phyloP scores from a whole-genome alignment of 2,797 vertebrate species.

The Heteromormyrus szaboi region DNA sequence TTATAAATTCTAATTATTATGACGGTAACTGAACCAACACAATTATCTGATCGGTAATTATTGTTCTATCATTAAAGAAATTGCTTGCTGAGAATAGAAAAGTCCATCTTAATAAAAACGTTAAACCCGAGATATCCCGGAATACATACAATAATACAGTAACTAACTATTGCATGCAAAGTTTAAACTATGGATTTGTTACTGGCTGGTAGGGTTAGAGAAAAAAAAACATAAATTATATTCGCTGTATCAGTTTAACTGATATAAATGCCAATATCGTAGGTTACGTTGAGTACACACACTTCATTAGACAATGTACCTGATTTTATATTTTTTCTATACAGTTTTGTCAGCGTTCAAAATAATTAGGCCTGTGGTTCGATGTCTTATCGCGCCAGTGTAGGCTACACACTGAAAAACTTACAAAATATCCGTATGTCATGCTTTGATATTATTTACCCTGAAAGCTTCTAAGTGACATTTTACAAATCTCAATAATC shows the following conservation, averaged over 20 bases:
- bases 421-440: neutral
- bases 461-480: neutral
- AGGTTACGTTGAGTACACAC: neutral
- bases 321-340: neutral
- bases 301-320: neutral
- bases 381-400: neutral
- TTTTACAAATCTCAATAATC: neutral
- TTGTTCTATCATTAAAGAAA: conserved; percentile 9
- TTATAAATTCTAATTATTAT: neutral
- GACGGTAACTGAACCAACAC: neutral
- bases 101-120: neutral
- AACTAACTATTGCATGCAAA: neutral
- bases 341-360: neutral
- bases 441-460: neutral
- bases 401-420: neutral
- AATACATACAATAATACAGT: neutral
- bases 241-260: neutral
- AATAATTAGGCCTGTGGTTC: neutral
- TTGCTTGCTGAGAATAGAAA: neutral
- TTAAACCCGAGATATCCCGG: neutral
- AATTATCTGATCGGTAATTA: neutral
- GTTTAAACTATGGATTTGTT: neutral
- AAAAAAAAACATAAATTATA: neutral
- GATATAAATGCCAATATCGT: neutral
- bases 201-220: neutral